Base-by-base conservation (phyloP, 64 coral and sea anemone genomes). In the Montipora capricornis region DNA sequence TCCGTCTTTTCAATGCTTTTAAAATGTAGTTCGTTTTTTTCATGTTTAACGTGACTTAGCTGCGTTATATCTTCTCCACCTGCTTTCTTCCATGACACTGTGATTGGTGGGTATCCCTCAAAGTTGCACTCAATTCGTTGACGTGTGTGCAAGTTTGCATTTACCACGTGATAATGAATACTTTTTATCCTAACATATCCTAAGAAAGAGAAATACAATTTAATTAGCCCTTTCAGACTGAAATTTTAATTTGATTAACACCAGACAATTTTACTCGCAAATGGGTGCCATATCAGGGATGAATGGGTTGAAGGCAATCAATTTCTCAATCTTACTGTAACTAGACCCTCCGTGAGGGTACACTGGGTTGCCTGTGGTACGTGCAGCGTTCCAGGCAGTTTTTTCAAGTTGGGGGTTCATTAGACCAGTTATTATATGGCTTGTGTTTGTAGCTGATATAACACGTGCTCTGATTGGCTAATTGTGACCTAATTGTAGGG, bases 121-220 rank as follows among this genome's bases (percentile, higher is more conserved):
- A 93, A 93, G 81, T 69, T 58, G 24, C 91, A 93, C 11, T 78
- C 17, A 14, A 93, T 87, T 9, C 47, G 78, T 11, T 61, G 24
- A 12, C 7, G 19, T 71, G 10, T 44, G 9, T 85, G 73, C 0
- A 87, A 47, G 26, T 87, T 52, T 22, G 84, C 83, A 61, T 87
- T 71, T 13, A 68, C 53, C 16, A 51, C 20, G 8, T 29, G 19
- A 4, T 10, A 10, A 14, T 78, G 52, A 20, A 62, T 78, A 2
- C 62, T 55, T 53, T 5, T 8, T 1, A 93, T 45, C 84, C 48
- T 78, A 4, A 93, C 91, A 74, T 20, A 47, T 52, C 82, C 91
- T 93, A 59, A 46, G 26, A 57, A 53, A 50, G 49, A 8, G 19
- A 37, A 37, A 37, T 37, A 37, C 37, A 37, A 37, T 37, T 37